These are phyloP conservation scores for Odobenus rosmarus DNA, from an alignment of 2,113 vertebrate species.

Conservation along the genomic window DNA sequence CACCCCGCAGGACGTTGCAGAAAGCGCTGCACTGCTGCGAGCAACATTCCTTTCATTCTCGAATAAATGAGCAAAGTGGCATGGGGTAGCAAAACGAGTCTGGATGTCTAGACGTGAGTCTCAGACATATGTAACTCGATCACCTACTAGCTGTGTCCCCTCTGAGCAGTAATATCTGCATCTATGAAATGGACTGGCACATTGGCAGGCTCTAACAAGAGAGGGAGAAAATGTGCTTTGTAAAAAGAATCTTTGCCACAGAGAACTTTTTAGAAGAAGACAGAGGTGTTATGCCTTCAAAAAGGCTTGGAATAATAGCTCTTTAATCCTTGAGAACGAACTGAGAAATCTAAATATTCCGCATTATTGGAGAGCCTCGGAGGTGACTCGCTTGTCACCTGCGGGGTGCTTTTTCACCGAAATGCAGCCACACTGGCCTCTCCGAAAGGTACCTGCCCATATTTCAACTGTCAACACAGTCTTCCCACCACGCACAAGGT, in stretches of 20 bases:
- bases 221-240: neutral
- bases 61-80: slow-evolving; percentile 60
- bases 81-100: slow-evolving; percentile 30
- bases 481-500: neutral
- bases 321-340: slow-evolving; percentile 46
- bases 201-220: slow-evolving; percentile 29
- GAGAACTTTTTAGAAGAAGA: slow-evolving; percentile 33
- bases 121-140: slow-evolving; percentile 60
- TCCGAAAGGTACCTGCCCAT: slow-evolving; percentile 66
- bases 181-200: neutral
- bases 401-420: neutral
- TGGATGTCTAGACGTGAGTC: slow-evolving; percentile 64
- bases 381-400: neutral
- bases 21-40: neutral
- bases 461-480: slow-evolving; percentile 61
- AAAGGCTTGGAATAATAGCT: slow-evolving; percentile 24
- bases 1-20: neutral
- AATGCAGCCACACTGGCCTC: slow-evolving; percentile 40
- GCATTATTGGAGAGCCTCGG: slow-evolving; percentile 41
- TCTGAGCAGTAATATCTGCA: slow-evolving; percentile 34
- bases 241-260: neutral
- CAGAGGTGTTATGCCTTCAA: neutral
- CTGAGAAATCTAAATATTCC: slow-evolving; percentile 36
- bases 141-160: slow-evolving; percentile 40
- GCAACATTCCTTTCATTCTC: slow-evolving; percentile 56